These are phyloP conservation scores for Pardosa pseudoannulata DNA, from an alignment of 2,888 invertebrate species.

Conservation along the genomic window DNA sequence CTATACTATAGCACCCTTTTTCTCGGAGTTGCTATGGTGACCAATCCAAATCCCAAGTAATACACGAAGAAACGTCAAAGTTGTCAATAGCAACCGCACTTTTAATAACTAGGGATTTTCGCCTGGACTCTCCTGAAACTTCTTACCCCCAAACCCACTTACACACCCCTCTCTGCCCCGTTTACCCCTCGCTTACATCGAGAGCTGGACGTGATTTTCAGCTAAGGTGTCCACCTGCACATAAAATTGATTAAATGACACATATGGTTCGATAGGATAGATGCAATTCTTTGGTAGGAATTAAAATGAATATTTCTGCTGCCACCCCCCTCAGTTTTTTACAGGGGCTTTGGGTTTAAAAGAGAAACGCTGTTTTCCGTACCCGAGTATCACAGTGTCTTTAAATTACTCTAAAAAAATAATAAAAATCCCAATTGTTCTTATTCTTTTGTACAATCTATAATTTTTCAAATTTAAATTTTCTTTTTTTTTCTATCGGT, in stretches of 20 bases:
- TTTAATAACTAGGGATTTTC: slow-evolving; percentile 73
- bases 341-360: no score
- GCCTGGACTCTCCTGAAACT: slow-evolving; percentile 39
- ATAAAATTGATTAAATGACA: slow-evolving; percentile 19
- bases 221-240: slow-evolving; percentile 1
- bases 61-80: slow-evolving; percentile 73
- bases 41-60: slow-evolving; percentile 68
- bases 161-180: not conserved
- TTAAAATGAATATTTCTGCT: not conserved
- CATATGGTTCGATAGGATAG: not conserved
- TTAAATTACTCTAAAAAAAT: no score
- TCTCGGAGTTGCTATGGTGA: slow-evolving; percentile 60
- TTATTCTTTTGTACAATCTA: no score
- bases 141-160: slow-evolving; percentile 24
- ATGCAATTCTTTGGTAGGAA: not conserved
- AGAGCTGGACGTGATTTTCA: slow-evolving; percentile 37
- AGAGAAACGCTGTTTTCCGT: no score
- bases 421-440: no score
- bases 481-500: no score
- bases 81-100: slow-evolving; percentile 73
- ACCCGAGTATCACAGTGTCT: no score
- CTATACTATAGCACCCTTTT: slow-evolving; percentile 60
- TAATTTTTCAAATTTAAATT: no score
- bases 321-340: no score
- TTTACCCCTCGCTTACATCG: not conserved